Evolutionary conservation across 2,888 invertebrate species (phyloP).

Genomic region (Odontocolon sp.): DNA sequence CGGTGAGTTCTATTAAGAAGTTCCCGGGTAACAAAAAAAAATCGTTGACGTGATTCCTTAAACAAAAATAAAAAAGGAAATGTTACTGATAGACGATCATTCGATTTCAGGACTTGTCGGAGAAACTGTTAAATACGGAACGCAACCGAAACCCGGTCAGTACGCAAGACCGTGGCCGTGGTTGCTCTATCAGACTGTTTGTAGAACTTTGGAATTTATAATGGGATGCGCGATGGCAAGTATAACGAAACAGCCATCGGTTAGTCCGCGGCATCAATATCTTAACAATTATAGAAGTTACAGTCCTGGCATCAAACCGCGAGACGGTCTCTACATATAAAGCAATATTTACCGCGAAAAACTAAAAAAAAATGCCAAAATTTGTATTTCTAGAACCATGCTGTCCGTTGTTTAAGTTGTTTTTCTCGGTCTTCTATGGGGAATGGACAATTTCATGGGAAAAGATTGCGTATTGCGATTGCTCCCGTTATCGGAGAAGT

Average conservation of each 20-base stretch:
- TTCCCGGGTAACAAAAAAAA: neutral
- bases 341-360: constrained; percentile 51
- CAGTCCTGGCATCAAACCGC: constrained; percentile 77
- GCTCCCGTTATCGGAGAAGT: too few species aligned
- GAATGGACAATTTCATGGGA: neutral
- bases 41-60: neutral
- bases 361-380: constrained; percentile 29
- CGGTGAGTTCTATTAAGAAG: constrained; percentile 73
- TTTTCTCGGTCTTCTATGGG: neutral
- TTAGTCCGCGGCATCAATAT: constrained; percentile 80
- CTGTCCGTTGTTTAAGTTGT: constrained; percentile 30
- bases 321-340: constrained; percentile 70
- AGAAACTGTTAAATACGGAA: constrained; percentile 70
- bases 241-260: constrained; percentile 82
- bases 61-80: neutral
- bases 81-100: neutral
- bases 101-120: constrained; percentile 71
- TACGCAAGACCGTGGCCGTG: constrained; percentile 82
- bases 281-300: constrained; percentile 76
- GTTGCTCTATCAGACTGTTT: constrained; percentile 83
- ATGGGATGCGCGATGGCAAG: constrained; percentile 83
- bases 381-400: constrained; percentile 37
- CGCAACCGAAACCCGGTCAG: constrained; percentile 65
- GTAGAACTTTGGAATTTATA: constrained; percentile 80
- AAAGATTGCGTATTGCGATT: neutral